phyloP scores from a whole-genome alignment of 2,888 invertebrate genomes.

The Trissonchulus latispiculum region DNA sequence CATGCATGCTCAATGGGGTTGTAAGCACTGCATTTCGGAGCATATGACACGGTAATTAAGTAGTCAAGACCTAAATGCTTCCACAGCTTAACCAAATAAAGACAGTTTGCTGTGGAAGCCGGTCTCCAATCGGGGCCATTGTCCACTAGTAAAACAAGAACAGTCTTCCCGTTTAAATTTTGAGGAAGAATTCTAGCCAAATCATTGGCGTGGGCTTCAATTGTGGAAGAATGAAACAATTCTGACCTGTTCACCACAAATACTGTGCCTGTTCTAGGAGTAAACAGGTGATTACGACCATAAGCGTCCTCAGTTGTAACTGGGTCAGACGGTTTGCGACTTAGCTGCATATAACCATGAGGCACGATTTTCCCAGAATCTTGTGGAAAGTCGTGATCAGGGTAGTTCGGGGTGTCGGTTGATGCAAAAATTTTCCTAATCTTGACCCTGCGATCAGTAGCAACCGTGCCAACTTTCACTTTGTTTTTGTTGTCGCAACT shows the following conservation, averaged over 20 bases:
- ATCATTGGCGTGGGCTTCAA: background rate
- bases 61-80: background rate
- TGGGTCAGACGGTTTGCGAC: background rate
- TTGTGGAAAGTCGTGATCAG: constrained; percentile 15
- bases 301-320: background rate
- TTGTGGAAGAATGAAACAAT: background rate
- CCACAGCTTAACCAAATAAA: background rate
- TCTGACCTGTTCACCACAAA: constrained; percentile 7
- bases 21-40: background rate
- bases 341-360: constrained; percentile 1
- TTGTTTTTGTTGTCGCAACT: constrained; percentile 16
- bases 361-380: background rate
- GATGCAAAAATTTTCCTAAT: background rate
- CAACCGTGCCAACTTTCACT: constrained; percentile 3
- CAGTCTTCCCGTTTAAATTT: background rate
- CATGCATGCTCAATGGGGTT: constrained; percentile 13
- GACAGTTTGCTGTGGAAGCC: background rate
- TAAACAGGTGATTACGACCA: background rate
- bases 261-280: constrained; percentile 1
- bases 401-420: constrained; percentile 9
- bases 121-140: constrained; percentile 5
- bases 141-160: background rate
- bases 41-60: background rate
- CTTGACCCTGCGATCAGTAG: constrained; percentile 7
- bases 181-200: background rate